Evolutionary conservation across 2,888 invertebrate species (phyloP).

Genomic region (Cotesia congregata): DNA sequence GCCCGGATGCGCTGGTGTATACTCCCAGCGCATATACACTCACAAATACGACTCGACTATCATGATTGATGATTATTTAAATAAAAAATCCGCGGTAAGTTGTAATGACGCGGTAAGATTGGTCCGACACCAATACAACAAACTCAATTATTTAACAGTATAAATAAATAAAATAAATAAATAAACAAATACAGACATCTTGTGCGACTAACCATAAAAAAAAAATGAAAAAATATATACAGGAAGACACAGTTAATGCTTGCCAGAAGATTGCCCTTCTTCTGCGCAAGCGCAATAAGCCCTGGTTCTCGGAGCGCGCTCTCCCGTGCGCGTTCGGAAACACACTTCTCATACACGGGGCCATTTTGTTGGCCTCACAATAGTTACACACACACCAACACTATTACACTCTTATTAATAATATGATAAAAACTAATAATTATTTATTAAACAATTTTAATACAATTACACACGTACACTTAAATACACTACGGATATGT

Average conservation of each 20-base stretch:
- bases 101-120: conserved; percentile 61
- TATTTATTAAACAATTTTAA: conserved; percentile 44
- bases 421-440: conserved; percentile 49
- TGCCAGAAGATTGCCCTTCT: too few species aligned
- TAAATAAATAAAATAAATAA: conserved; percentile 38
- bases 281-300: conserved; percentile 46
- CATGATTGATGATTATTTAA: conserved; percentile 55
- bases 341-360: conserved; percentile 59
- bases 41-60: conserved; percentile 70
- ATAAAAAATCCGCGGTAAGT: conserved; percentile 58
- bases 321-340: conserved; percentile 62
- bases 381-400: conserved; percentile 45
- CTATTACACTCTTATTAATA: conserved; percentile 47
- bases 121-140: conserved; percentile 54
- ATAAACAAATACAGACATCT: conserved; percentile 31
- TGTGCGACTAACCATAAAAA: conserved; percentile 45
- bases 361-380: conserved; percentile 36
- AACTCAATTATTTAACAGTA: conserved; percentile 34
- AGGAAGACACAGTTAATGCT: conserved; percentile 51
- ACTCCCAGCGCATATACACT: conserved; percentile 71
- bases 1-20: conserved; percentile 71
- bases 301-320: conserved; percentile 66
- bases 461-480: conserved; percentile 58
- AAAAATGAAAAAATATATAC: conserved; percentile 25
- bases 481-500: conserved; percentile 70